phyloP scores from a whole-genome alignment of 2,888 invertebrate species.

The Campopleginae sp. region DNA sequence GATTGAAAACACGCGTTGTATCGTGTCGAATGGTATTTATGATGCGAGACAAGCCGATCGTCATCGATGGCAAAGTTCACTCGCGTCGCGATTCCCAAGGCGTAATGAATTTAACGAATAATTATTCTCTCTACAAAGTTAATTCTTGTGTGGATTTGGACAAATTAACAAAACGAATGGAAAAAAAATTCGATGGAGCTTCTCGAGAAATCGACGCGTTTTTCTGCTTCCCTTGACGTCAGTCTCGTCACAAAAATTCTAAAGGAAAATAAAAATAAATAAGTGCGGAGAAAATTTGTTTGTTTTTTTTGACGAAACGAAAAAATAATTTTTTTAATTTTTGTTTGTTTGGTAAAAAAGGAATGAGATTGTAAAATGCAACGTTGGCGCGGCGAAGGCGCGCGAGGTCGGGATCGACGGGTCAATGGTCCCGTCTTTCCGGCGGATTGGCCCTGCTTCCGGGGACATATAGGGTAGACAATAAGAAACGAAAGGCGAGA shows the following conservation, averaged over 20 bases:
- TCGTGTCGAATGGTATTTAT: conserved; percentile 23
- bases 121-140: background rate
- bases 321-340: conserved; percentile 11
- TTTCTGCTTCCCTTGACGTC: too few relatives aligned
- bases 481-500: conserved; percentile 75
- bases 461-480: conserved; percentile 84
- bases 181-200: background rate
- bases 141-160: background rate
- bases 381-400: conserved; percentile 81
- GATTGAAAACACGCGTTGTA: background rate
- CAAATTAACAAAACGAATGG: background rate
- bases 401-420: conserved; percentile 83
- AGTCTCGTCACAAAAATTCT: too few relatives aligned
- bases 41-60: conserved; percentile 14
- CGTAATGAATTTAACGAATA: conserved; percentile 21
- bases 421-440: conserved; percentile 84
- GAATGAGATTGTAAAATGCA: conserved; percentile 78
- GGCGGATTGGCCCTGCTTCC: conserved; percentile 84
- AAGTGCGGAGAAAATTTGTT: background rate
- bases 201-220: too few relatives aligned
- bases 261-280: too few relatives aligned
- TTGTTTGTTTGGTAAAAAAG: background rate
- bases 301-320: conserved; percentile 7
- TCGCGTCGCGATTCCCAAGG: background rate
- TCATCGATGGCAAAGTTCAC: conserved; percentile 26